Evolutionary conservation across 2,113 vertebrate species (phyloP).

Genomic region (Taurulus bubalis): DNA sequence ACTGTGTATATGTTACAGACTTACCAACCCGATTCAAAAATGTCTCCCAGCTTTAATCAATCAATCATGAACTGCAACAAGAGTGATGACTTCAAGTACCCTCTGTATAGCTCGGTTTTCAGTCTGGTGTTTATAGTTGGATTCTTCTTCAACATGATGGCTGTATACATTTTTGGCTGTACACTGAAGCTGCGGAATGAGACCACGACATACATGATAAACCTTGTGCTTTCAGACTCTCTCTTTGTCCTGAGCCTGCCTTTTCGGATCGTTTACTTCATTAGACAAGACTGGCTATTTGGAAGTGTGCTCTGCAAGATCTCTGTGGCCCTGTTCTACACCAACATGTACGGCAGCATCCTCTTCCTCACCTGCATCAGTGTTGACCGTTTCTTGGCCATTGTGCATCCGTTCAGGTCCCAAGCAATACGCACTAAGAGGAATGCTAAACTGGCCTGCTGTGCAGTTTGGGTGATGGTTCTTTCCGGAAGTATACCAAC

Average conservation of each 20-base stretch:
- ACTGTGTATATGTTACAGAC: background rate
- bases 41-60: constrained; percentile 51
- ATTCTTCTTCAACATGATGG: constrained; percentile 90
- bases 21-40: constrained; percentile 51
- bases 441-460: constrained; percentile 91
- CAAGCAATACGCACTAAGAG: constrained; percentile 90
- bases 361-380: constrained; percentile 98
- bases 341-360: constrained; percentile 99
- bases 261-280: constrained; percentile 94
- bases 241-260: constrained; percentile 97
- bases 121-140: constrained; percentile 95
- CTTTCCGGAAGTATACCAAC: constrained; percentile 90
- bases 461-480: constrained; percentile 90
- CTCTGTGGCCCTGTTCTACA: constrained; percentile 94
- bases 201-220: constrained; percentile 98
- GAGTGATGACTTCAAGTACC: constrained; percentile 94
- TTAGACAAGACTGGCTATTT: constrained; percentile 90
- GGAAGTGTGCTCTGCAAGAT: constrained; percentile 92
- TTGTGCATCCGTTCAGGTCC: constrained; percentile 93
- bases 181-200: constrained; percentile 92
- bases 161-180: constrained; percentile 93
- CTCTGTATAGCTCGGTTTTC: constrained; percentile 90
- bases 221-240: constrained; percentile 93
- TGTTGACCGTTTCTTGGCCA: constrained; percentile 94
- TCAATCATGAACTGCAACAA: constrained; percentile 77